Conservation (phyloP, 2,113 vertebrate species). For the Zingel zingel region DNA sequence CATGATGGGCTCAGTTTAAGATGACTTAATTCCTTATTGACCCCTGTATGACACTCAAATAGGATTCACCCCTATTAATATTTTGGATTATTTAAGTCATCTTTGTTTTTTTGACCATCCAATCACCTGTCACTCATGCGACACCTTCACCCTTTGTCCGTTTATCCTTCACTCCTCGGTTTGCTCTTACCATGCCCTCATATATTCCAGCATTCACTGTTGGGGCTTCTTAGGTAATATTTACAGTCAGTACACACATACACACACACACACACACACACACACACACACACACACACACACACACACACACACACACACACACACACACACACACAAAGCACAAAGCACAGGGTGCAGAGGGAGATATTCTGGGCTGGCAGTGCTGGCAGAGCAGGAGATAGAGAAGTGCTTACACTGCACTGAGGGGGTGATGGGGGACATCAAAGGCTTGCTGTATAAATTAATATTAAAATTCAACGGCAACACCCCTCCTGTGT, state of each 20-base stretch:
- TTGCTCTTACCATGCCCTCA: slow-evolving; percentile 50
- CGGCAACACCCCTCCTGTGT: slow-evolving; percentile 79
- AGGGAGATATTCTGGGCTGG: slow-evolving; percentile 80
- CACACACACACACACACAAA: slow-evolving; percentile 55
- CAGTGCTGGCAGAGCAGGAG: slow-evolving; percentile 79
- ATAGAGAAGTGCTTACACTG: slow-evolving; percentile 84
- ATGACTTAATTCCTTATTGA: slow-evolving; percentile 59
- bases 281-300: slow-evolving; percentile 66
- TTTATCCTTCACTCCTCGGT: slow-evolving; percentile 12
- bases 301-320: slow-evolving; percentile 68
- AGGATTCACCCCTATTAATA: slow-evolving; percentile 31
- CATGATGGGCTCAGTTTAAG: slow-evolving; percentile 1
- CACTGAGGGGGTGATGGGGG: slow-evolving; percentile 80
- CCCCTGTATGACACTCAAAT: slow-evolving; percentile 46
- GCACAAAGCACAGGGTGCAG: slow-evolving; percentile 69
- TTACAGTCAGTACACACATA: slow-evolving; percentile 70
- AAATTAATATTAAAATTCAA: slow-evolving; percentile 84
- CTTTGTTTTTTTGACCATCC: slow-evolving; percentile 24
- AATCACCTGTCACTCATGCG: slow-evolving; percentile 9
- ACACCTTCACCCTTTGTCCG: slow-evolving; percentile 34
- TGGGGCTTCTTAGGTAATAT: slow-evolving; percentile 65
- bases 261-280: slow-evolving; percentile 69
- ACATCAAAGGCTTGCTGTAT: slow-evolving; percentile 83
- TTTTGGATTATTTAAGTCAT: slow-evolving; percentile 11
- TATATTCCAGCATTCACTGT: slow-evolving; percentile 69